phyloP scores from a whole-genome alignment of 2,113 vertebrate species.

The Festucalex cinctus region DNA sequence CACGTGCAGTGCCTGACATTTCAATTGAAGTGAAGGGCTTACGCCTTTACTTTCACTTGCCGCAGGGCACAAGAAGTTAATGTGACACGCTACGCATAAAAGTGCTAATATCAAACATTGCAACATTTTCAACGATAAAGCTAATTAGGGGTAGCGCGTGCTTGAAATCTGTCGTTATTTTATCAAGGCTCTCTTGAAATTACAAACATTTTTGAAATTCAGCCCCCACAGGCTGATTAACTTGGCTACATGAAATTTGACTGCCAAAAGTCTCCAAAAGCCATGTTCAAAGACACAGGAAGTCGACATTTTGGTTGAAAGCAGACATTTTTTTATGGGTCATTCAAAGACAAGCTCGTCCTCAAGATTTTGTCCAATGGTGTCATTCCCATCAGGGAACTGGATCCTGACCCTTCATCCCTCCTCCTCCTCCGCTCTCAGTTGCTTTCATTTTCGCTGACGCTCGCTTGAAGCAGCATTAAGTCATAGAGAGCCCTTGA shows the following conservation, averaged over 20 bases:
- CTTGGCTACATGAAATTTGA: background rate
- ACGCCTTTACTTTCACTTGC: background rate
- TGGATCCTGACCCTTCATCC: constrained; percentile 39
- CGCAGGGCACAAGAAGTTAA: background rate
- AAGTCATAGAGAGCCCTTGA: constrained; percentile 62
- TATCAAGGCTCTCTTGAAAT: too few relatives aligned
- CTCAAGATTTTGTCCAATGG: background rate
- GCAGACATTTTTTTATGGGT: background rate
- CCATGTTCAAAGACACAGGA: background rate
- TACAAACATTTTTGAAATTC: background rate
- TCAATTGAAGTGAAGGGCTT: background rate
- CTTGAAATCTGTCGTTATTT: background rate
- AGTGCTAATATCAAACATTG: background rate
- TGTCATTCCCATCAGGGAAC: constrained; percentile 53
- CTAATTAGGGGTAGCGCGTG: background rate
- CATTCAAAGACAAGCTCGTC: background rate
- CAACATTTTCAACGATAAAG: background rate
- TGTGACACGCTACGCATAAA: background rate
- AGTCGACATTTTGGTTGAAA: background rate
- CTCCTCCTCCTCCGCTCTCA: constrained; percentile 15
- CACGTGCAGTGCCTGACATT: background rate
- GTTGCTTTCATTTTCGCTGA: constrained; percentile 54
- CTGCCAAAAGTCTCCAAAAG: background rate
- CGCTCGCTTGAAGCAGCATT: constrained; percentile 58
- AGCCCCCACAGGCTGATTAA: too few relatives aligned